A percentile compares a stretch with the other conserved stretches of the same genome.
phyloP scores from a whole-genome alignment of 2,888 invertebrate genomes.

The Rhopalosiphum nymphaeae region DNA sequence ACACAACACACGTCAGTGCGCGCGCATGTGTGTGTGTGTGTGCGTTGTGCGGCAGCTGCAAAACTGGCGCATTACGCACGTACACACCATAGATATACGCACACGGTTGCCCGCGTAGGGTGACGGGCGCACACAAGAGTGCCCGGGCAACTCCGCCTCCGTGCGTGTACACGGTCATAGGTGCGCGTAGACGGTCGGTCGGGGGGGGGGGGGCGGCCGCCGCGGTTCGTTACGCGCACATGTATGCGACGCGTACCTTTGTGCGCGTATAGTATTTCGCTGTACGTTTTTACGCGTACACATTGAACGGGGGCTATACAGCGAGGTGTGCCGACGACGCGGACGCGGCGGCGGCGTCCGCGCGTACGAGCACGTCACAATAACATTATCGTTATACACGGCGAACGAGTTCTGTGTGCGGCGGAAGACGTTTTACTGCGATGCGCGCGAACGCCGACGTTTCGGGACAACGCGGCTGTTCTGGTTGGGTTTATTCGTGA shows the following conservation, averaged over 20 bases:
- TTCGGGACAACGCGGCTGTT: no score
- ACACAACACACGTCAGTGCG: no score
- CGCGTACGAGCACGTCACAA: no score
- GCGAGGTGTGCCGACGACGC: constrained; percentile 4
- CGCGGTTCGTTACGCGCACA: constrained; percentile 28
- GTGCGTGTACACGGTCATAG: background rate
- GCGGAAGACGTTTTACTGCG: no score
- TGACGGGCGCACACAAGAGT: background rate
- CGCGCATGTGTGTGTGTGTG: background rate
- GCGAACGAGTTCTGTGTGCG: no score
- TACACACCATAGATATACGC: background rate
- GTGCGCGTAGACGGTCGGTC: constrained; percentile 7
- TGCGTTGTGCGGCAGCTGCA: constrained; percentile 47
- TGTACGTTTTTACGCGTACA: background rate
- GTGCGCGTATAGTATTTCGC: background rate
- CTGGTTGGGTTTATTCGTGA: no score
- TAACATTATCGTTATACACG: no score
- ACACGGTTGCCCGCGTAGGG: background rate
- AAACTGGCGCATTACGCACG: background rate
- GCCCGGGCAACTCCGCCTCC: constrained; percentile 40
- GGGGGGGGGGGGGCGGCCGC: constrained; percentile 34
- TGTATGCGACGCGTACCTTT: no score
- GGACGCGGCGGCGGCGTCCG: background rate
- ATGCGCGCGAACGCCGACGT: no score
- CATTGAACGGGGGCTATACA: constrained; percentile 9